A percentile compares a stretch with the other conserved stretches of the same genome.
These are phyloP conservation scores for Ibycter americanus DNA, from an alignment of 2,797 vertebrate species.

Conservation along the genomic window DNA sequence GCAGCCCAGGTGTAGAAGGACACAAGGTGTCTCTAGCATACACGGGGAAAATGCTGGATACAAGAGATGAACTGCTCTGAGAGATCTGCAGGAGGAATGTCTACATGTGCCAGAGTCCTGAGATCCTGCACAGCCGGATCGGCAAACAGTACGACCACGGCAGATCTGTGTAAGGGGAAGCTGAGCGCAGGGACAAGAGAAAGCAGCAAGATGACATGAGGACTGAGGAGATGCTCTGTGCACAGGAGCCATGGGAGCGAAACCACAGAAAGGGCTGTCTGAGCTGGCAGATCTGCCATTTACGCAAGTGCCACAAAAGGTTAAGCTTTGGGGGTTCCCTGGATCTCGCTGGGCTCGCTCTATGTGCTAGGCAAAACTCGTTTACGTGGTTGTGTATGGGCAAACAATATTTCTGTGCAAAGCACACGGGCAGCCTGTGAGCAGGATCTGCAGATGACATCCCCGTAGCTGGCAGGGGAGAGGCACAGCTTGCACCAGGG, in stretches of 20 bases:
- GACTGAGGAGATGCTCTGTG: neutral
- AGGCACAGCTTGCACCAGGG: neutral
- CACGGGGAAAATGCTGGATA: neutral
- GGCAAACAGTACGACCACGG: accelerated
- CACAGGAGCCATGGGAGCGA: neutral
- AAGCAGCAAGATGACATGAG: neutral
- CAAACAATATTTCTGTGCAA: accelerated
- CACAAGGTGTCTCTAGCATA: accelerated
- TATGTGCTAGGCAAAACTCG: accelerated
- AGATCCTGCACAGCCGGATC: neutral
- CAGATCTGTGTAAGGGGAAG: neutral
- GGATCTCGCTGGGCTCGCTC: neutral
- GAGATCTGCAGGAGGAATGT: neutral
- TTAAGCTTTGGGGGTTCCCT: neutral
- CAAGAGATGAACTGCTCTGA: neutral
- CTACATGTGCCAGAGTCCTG: neutral
- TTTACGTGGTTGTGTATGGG: accelerated
- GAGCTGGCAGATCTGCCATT: neutral
- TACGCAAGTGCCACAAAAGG: neutral
- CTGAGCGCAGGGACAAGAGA: neutral
- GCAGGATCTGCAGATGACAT: neutral
- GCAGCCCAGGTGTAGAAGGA: neutral
- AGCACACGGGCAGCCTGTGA: neutral
- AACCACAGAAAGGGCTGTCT: neutral
- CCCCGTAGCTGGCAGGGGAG: neutral